These are phyloP conservation scores for Dryadula phaetusa DNA, from an alignment of 2,888 invertebrate genomes.

Conservation along the genomic window DNA sequence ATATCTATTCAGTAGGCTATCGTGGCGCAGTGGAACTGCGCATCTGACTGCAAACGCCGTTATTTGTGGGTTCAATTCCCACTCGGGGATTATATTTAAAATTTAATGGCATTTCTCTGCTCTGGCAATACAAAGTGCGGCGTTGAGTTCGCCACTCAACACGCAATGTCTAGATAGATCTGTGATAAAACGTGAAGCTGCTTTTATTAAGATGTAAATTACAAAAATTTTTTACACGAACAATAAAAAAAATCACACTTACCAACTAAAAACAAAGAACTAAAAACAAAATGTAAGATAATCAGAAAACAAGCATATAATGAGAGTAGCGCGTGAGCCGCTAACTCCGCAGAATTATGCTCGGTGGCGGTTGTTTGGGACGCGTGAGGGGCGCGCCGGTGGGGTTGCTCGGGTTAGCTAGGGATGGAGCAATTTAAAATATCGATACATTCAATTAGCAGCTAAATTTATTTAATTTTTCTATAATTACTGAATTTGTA, in stretches of 20 bases:
- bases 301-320: conserved; percentile 75
- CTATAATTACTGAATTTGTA: too few relatives aligned
- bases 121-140: too few relatives aligned
- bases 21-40: too few relatives aligned
- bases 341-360: conserved; percentile 81
- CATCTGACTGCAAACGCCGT: too few relatives aligned
- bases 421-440: neutral
- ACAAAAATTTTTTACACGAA: neutral
- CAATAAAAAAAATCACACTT: neutral
- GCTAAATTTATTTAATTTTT: too few relatives aligned
- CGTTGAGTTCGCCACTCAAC: too few relatives aligned
- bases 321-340: conserved; percentile 56
- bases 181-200: neutral
- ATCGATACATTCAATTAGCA: conserved; percentile 12
- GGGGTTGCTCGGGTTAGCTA: conserved; percentile 27
- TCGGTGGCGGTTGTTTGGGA: conserved; percentile 69
- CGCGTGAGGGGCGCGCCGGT: conserved; percentile 52
- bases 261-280: neutral
- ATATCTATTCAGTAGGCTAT: too few relatives aligned
- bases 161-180: too few relatives aligned
- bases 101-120: too few relatives aligned
- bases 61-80: too few relatives aligned
- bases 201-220: neutral
- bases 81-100: too few relatives aligned
- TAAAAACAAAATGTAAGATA: conserved; percentile 48